A percentile compares a stretch with the other conserved stretches of the same genome.
phyloP scores from a whole-genome alignment of 1,140 invertebrate genomes.

The Drosophila simulans region DNA sequence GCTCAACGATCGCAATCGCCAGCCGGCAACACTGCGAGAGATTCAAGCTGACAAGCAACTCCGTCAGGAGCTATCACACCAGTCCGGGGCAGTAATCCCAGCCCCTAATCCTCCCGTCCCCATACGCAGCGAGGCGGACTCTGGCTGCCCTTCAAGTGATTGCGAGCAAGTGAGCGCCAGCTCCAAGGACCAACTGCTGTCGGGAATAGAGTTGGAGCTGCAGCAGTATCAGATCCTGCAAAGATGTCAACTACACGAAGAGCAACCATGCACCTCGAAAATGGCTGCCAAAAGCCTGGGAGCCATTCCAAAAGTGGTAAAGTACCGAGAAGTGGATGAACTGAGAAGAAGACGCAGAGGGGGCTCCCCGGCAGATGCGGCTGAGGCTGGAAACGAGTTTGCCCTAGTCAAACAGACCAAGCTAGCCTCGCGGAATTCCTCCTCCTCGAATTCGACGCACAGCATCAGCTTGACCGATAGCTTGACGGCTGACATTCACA shows the following conservation, averaged over 20 bases:
- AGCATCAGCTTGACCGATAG: conserved; percentile 77
- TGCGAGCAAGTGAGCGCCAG: conserved; percentile 87
- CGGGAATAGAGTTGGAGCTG: conserved; percentile 79
- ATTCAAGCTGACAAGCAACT: conserved; percentile 65
- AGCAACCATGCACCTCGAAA: conserved; percentile 65
- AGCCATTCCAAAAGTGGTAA: conserved; percentile 88
- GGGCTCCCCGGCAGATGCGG: conserved; percentile 4
- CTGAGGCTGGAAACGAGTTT: conserved; percentile 35
- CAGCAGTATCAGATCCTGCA: conserved; percentile 84
- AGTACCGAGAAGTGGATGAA: conserved; percentile 77
- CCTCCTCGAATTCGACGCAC: conserved; percentile 76
- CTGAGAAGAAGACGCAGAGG: conserved; percentile 50
- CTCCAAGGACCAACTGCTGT: conserved; percentile 88
- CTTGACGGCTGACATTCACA: conserved; percentile 79
- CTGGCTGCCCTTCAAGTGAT: conserved; percentile 79
- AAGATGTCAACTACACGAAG: conserved; percentile 39
- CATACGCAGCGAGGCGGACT: conserved; percentile 77
- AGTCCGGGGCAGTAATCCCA: conserved; percentile 1
- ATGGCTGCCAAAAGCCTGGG: conserved; percentile 87
- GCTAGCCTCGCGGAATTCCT: conserved; percentile 65
- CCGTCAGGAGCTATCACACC: conserved; percentile 59
- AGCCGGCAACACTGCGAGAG: conserved; percentile 47
- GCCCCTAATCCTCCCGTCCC: conserved; percentile 18
- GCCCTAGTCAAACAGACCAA: conserved; percentile 58
- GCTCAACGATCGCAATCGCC: conserved; percentile 83